phyloP scores from a whole-genome alignment of 2,888 invertebrate species.

The Leptinotarsa juncta region DNA sequence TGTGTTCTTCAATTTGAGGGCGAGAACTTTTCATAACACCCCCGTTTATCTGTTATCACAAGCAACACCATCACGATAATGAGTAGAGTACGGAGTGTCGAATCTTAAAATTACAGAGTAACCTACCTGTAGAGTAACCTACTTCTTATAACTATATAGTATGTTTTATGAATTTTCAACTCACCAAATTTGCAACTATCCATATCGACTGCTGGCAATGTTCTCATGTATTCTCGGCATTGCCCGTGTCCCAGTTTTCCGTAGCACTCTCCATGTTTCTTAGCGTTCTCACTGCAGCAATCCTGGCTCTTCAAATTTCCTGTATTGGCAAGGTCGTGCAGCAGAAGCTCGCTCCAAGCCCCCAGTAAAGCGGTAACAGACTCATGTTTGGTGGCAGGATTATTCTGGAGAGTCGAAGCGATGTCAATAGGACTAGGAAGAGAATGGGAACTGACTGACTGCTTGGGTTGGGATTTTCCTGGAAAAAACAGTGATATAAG shows the following conservation, averaged over 20 bases:
- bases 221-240: constrained; percentile 77
- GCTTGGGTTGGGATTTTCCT: constrained; percentile 68
- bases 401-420: constrained; percentile 70
- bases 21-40: no score
- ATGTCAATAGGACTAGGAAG: constrained; percentile 74
- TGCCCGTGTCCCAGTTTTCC: constrained; percentile 64
- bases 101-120: no score
- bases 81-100: no score
- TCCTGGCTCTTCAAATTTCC: constrained; percentile 71
- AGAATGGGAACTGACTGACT: constrained; percentile 69
- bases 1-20: no score
- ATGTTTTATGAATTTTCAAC: constrained; percentile 43
- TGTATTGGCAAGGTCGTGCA: constrained; percentile 78
- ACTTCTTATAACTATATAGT: neutral
- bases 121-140: no score
- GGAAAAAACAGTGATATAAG: constrained; percentile 17
- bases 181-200: constrained; percentile 75
- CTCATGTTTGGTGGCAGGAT: constrained; percentile 73
- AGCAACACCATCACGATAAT: no score
- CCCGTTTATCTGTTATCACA: no score
- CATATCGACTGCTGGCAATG: constrained; percentile 74
- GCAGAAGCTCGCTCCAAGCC: constrained; percentile 82
- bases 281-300: constrained; percentile 62
- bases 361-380: constrained; percentile 83
- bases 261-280: constrained; percentile 71